Evolutionary conservation across 2,113 vertebrate species (phyloP).

Genomic region (Stercorarius parasiticus): DNA sequence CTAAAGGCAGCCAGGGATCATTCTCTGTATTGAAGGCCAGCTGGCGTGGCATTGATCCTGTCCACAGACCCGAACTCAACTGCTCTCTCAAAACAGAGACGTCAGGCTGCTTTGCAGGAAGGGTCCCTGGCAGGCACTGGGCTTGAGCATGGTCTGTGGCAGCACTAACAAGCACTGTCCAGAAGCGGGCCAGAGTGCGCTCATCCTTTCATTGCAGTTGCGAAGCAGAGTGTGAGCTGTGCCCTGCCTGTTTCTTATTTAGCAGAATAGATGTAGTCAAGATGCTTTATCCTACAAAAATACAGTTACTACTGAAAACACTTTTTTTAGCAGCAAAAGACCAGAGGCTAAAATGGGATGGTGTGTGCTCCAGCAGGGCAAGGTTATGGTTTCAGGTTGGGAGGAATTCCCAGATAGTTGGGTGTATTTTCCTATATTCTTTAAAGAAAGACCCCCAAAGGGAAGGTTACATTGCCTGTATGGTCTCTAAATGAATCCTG

Average conservation of each 20-base stretch:
- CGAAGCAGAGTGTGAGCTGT: neutral
- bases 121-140: neutral
- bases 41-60: neutral
- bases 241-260: neutral
- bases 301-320: neutral
- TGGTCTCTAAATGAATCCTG: neutral
- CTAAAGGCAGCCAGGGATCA: neutral
- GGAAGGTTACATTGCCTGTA: neutral
- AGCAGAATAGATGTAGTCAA: neutral
- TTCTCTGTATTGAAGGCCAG: neutral
- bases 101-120: neutral
- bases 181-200: accelerated
- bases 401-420: neutral
- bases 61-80: accelerated
- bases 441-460: neutral
- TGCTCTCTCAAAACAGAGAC: neutral
- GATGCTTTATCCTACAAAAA: neutral
- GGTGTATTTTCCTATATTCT: neutral
- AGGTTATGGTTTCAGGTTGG: neutral
- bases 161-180: accelerated
- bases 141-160: neutral
- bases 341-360: neutral
- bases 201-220: neutral
- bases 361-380: no score
- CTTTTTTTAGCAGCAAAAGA: neutral